Evolutionary conservation across 2,888 invertebrate species (phyloP).

Genomic region (Strigamia maritima): DNA sequence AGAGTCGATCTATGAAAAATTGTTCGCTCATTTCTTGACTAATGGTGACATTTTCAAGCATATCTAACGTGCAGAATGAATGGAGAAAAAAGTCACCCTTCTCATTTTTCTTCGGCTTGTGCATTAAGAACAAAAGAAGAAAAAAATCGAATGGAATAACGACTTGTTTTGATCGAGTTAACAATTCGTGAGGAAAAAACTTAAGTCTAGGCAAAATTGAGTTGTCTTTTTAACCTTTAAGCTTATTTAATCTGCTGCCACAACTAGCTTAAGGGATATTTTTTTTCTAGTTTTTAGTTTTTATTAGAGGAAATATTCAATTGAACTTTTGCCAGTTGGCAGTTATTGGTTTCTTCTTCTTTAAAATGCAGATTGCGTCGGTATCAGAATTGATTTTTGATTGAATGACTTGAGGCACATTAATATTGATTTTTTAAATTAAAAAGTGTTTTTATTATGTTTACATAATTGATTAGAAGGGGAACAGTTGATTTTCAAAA

Average conservation of each 20-base stretch:
- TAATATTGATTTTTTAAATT: too few relatives aligned
- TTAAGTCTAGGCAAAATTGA: neutral
- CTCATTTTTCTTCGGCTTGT: neutral
- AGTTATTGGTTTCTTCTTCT: too few relatives aligned
- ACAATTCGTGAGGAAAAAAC: neutral
- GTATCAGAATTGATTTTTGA: too few relatives aligned
- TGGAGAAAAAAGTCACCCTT: neutral
- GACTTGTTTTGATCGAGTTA: neutral
- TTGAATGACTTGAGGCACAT: too few relatives aligned
- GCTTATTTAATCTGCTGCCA: neutral
- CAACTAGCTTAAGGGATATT: neutral
- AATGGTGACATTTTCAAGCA: neutral
- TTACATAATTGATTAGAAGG: too few relatives aligned
- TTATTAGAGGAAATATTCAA: too few relatives aligned
- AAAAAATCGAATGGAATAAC: neutral
- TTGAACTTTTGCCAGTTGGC: too few relatives aligned
- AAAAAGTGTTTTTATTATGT: too few relatives aligned
- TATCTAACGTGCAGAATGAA: neutral
- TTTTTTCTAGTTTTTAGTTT: too few relatives aligned
- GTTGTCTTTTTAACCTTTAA: neutral
- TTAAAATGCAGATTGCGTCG: too few relatives aligned
- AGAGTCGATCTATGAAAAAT: neutral
- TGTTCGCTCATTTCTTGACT: neutral
- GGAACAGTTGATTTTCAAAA: too few relatives aligned
- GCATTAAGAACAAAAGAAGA: neutral